Evolutionary conservation across 2,888 invertebrate genomes (phyloP), one percentile per base, ranked within the genome.

Genomic region (Drosophila mettleri): DNA sequence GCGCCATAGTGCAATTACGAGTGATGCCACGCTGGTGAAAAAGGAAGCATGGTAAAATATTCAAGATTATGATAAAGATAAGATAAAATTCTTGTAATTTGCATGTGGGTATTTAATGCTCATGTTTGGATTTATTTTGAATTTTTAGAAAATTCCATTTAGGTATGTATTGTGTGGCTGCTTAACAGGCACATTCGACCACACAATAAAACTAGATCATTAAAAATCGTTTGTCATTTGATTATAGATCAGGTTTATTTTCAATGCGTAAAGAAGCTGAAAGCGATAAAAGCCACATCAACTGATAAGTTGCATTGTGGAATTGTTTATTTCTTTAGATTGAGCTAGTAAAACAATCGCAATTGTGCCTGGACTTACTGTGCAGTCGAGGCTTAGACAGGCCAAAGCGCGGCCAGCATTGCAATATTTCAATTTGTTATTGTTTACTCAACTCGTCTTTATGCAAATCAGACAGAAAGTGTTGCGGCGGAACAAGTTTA

Each of bases 401-500:
- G 33, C 53, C 69, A 53, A 39, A 39, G 12, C 9, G 31, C 33
- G 14, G 27, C 33, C 14, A 34, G 46, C 48, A 48, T 54, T 71
- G 46, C 48, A 39, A 59, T 31, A 27, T 49, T 43, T 22, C 8
- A 27, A 48, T 39, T 45, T 62, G 43, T 59, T 74, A 24, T 59
- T 68, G 53, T 57, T 54, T 41, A 18, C 36, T 51, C n/a, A 39
- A 45, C 51, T 48, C 36, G 59, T 41, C 48, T 73, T 59, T 86
- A 81, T 81, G 88, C 88, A 81, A 81, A 81, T 82, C 57, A 58
- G 48, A 14, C 41, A 16, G 31, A 49, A 51, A 57, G 64, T 61
- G 46, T 59, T 75, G 7, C 29, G 29, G 39, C 22, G 43, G 38
- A 84, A 68, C 74, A 63, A 64, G 85, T 77, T 83, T 80, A 27